Conservation (phyloP, 2,888 invertebrate genomes). For the Automeris io region DNA sequence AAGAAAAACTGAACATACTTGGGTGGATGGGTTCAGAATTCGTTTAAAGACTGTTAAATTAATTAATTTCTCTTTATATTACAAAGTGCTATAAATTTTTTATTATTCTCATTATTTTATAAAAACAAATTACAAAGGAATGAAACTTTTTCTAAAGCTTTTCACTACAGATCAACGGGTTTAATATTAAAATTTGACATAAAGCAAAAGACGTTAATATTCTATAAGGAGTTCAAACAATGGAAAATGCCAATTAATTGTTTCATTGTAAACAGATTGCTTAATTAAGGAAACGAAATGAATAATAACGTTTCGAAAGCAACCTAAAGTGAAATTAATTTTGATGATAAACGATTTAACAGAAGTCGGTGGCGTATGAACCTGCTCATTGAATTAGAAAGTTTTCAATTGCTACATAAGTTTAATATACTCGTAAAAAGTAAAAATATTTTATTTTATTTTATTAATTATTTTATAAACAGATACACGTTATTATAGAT, state of each 20-base stretch:
- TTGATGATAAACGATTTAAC: conserved; percentile 68
- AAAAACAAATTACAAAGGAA: too few species aligned
- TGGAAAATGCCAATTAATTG: conserved; percentile 69
- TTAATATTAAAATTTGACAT: conserved; percentile 36
- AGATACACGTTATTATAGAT: too few species aligned
- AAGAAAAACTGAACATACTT: too few species aligned
- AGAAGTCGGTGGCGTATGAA: conserved; percentile 29
- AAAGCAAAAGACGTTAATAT: conserved; percentile 46
- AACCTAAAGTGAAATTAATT: conserved; percentile 70
- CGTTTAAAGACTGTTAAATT: too few species aligned
- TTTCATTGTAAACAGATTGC: conserved; percentile 74
- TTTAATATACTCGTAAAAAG: background rate
- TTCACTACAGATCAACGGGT: conserved; percentile 34
- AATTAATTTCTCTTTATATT: too few species aligned
- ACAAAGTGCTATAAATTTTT: too few species aligned
- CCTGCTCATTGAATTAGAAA: conserved; percentile 17
- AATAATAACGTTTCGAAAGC: conserved; percentile 65
- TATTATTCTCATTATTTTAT: too few species aligned
- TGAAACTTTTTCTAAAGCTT: too few species aligned
- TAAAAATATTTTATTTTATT: background rate
- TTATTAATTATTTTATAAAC: too few species aligned
- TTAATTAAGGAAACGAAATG: conserved; percentile 72
- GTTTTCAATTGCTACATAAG: conserved; percentile 23
- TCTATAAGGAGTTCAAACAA: conserved; percentile 49
- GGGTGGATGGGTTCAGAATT: too few species aligned